Percentiles rank a stretch among this genome's conserved stretches.
Evolutionary conservation across 2,888 invertebrate species (phyloP).

Genomic region (Scaptomyza polygonia): DNA sequence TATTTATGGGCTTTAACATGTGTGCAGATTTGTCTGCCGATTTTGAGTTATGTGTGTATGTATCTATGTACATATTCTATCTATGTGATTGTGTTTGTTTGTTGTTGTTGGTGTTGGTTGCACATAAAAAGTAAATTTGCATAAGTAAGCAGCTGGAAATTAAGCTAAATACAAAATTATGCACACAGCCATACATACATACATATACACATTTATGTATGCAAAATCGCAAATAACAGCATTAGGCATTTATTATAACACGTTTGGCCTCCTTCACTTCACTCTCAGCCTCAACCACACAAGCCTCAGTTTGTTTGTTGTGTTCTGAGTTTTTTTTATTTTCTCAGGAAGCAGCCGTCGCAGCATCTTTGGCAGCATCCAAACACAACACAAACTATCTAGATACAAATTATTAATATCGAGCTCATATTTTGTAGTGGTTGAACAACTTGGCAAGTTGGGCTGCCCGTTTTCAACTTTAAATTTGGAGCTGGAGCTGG

Average conservation of each 20-base stretch:
- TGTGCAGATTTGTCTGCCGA: slow-evolving; percentile 83
- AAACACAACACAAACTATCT: slow-evolving; percentile 58
- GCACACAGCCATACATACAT: slow-evolving; percentile 38
- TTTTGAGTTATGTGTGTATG: slow-evolving; percentile 74
- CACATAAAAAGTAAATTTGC: slow-evolving; percentile 62
- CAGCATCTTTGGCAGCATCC: slow-evolving; percentile 60
- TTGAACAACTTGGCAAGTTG: slow-evolving; percentile 68
- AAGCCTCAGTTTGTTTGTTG: neutral
- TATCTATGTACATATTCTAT: slow-evolving; percentile 41
- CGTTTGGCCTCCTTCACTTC: slow-evolving; percentile 38
- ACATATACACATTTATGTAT: slow-evolving; percentile 20
- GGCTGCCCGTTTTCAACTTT: slow-evolving; percentile 59
- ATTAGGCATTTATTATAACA: slow-evolving; percentile 33
- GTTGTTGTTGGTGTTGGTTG: slow-evolving; percentile 15
- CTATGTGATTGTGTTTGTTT: slow-evolving; percentile 18
- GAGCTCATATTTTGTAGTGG: slow-evolving; percentile 77
- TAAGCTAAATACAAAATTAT: slow-evolving; percentile 66
- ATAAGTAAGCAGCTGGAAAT: slow-evolving; percentile 76
- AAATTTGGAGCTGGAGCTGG: slow-evolving; percentile 2
- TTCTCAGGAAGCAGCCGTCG: slow-evolving; percentile 60
- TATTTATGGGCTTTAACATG: slow-evolving; percentile 83
- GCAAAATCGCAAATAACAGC: slow-evolving; percentile 36
- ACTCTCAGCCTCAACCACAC: neutral
- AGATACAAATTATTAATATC: slow-evolving; percentile 83
- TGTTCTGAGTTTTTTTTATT: slow-evolving; percentile 4